Base-by-base conservation (phyloP, 1,140 invertebrate genomes). In the Pachyrhynchus sulphureomaculatus region DNA sequence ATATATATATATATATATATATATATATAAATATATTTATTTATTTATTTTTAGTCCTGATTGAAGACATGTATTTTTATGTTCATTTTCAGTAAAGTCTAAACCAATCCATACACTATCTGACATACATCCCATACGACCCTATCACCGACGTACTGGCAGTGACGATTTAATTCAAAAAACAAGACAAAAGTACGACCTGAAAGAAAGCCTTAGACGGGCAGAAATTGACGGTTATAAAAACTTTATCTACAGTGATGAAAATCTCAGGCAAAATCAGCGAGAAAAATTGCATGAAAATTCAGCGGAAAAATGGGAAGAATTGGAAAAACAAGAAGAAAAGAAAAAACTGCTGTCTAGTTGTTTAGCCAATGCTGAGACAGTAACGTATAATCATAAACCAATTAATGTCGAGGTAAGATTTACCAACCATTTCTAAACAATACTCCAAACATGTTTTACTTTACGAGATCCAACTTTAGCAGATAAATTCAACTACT, bases 171-270 rank as follows among this genome's bases (percentile, higher is more conserved):
- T 70, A 10, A 67, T 69, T 29, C 47, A 44, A 26, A 60, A 52
- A 39, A 52, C 26, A 9, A 55, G 53, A 29, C 64, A 60, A 32
- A 69, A 66, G 57, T 62, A 61, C 34, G 65, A 57, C 21, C 18
- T 64, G 13, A 62, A 72, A 10, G 67, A 63, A 48, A 69, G 69
- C 37, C 41, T 68, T 37, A 72, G 66, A 54, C 54, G 67, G 8
- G 68, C 70, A 4, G 64, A 69, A 45, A 62, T 29, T 12, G 70
- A 72, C 33, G 70, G 67, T 13, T 70, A 67, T 41, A 62, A 55
- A 26, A 71, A 68, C 17, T 69, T 71, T 56, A 47, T 69, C 24
- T 29, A 29, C 5, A 29, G 26, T 3, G 5, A 29, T n/a, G 12
- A 34, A 44, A 33, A 18, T n/a, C 8, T 21, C 8, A 9, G 3